phyloP scores from a whole-genome alignment of 2,797 vertebrate species.

The Chiroxiphia lanceolata region DNA sequence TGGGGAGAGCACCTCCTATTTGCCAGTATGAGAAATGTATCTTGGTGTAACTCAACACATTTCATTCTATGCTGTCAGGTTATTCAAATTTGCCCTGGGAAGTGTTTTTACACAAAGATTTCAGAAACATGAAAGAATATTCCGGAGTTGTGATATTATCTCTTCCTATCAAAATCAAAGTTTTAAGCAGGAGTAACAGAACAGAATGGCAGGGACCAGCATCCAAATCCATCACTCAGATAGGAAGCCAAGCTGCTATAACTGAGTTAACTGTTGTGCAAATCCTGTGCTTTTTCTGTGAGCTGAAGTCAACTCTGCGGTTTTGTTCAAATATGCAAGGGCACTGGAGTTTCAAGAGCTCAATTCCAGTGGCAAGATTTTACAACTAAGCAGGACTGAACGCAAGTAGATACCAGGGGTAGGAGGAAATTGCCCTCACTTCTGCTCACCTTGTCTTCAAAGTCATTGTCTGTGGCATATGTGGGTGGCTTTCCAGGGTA shows the following conservation, averaged over 20 bases:
- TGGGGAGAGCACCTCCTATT: neutral
- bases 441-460: constrained; percentile 83
- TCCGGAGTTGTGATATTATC: neutral
- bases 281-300: neutral
- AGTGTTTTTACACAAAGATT: neutral
- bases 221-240: neutral
- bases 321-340: neutral
- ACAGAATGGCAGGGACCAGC: neutral
- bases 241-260: neutral
- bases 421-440: neutral
- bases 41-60: neutral
- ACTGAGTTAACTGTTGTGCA: neutral
- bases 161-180: neutral
- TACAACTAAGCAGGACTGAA: neutral
- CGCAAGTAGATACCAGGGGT: neutral
- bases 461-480: constrained; percentile 83
- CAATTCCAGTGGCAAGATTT: neutral
- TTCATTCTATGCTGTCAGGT: neutral
- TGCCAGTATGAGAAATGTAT: rapidly evolving
- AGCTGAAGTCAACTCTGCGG: neutral
- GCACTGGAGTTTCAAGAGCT: neutral
- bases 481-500: constrained; percentile 89
- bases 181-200: neutral
- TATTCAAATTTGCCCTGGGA: neutral
- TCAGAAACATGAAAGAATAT: neutral